phyloP scores from a whole-genome alignment of 2,797 vertebrate species.

The Arrhamphus sclerolepis region DNA sequence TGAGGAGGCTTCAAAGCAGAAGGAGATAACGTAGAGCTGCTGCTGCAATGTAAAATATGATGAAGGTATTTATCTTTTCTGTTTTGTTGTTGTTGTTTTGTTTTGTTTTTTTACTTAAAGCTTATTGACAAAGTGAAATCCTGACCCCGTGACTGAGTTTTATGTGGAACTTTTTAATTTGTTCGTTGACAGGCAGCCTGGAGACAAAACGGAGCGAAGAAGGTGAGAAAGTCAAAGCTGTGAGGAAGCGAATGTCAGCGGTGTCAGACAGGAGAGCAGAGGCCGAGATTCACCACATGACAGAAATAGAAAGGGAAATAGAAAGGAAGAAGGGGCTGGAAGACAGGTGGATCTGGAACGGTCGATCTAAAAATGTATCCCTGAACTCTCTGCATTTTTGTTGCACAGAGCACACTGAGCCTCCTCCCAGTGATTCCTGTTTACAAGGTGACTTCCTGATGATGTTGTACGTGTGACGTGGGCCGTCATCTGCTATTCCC shows the following conservation, averaged over 20 bases:
- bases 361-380: constrained; percentile 51
- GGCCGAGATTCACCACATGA: constrained; percentile 5
- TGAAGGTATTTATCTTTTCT: too few relatives aligned
- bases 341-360: constrained; percentile 59
- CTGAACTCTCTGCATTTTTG: constrained; percentile 30
- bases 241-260: background rate
- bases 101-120: too few relatives aligned
- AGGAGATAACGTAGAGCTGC: too few relatives aligned
- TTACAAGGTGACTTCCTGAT: constrained; percentile 77
- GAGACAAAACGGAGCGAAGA: background rate
- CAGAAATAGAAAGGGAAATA: constrained; percentile 48
- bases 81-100: too few relatives aligned
- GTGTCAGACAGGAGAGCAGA: background rate
- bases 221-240: background rate
- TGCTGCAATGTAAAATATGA: too few relatives aligned
- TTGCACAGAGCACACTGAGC: constrained; percentile 34
- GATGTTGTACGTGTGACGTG: constrained; percentile 59
- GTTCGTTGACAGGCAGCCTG: background rate
- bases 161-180: too few relatives aligned
- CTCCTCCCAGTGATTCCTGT: constrained; percentile 76
- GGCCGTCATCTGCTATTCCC: constrained; percentile 67
- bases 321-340: constrained; percentile 1
- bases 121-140: too few relatives aligned
- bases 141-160: too few relatives aligned
- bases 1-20: too few relatives aligned